These are phyloP conservation scores for Halesus radiatus DNA, from an alignment of 1,140 invertebrate genomes.

Conservation along the genomic window DNA sequence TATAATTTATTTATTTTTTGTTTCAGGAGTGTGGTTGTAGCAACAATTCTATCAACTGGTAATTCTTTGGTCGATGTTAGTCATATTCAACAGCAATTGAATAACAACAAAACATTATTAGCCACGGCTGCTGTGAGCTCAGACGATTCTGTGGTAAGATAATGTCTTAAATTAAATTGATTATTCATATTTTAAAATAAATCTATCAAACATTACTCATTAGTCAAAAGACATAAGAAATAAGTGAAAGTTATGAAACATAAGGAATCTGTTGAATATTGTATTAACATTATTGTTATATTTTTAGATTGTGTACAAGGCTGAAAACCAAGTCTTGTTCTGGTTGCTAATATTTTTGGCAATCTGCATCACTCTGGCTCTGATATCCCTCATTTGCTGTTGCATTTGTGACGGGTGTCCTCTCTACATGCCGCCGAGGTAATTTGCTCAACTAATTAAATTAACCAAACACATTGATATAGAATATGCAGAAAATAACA, in stretches of 20 bases:
- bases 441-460: constrained; percentile 56
- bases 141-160: constrained; percentile 54
- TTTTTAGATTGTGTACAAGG: constrained; percentile 78
- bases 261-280: neutral
- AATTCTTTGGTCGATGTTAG: constrained; percentile 78
- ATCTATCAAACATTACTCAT: too few species aligned
- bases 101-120: constrained; percentile 68
- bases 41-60: constrained; percentile 79
- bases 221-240: too few species aligned
- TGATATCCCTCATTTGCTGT: constrained; percentile 81
- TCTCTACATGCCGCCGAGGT: constrained; percentile 82
- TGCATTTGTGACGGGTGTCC: constrained; percentile 87
- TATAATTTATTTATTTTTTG: neutral
- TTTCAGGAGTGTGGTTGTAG: constrained; percentile 82
- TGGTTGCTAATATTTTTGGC: constrained; percentile 84
- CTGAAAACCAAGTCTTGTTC: constrained; percentile 79
- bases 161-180: neutral
- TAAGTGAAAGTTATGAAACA: too few species aligned
- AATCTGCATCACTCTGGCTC: constrained; percentile 78
- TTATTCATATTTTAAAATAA: neutral
- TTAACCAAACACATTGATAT: constrained; percentile 3
- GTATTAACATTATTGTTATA: neutral
- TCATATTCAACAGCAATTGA: constrained; percentile 75
- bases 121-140: constrained; percentile 56
- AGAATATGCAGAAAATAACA: neutral